Base-by-base conservation (phyloP, 2,797 vertebrate species). In the Sibirionetta formosa region DNA sequence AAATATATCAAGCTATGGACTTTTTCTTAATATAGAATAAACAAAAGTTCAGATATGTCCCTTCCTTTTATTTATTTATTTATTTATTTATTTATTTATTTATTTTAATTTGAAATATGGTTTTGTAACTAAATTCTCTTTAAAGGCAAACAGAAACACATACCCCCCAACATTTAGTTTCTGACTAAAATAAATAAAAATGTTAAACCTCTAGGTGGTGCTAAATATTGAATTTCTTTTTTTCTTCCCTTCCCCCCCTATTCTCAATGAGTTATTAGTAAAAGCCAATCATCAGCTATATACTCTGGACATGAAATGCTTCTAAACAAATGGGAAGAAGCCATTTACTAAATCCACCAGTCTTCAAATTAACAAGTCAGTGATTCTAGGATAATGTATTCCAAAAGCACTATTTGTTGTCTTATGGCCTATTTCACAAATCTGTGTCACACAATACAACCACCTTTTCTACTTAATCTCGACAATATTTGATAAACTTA, bases 171-270 rank as follows among this genome's bases (percentile, higher is more conserved):
- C 5, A 4, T 14, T 44, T 24, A 16, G 3, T 54, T 58, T 58
- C 9, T 56, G 48, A 90, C 58, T 53, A 36, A 71, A 92, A 63
- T 11, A 88, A 58, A 92, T n/a, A 19, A 82, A 95, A 91, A 83
- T 20, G 5, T 27, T 24, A 81, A 85, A 85, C 88, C 95, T 75
- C 72, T 92, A 94, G 89, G 61, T 94, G 90, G 93, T 87, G 69
- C 85, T 78, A 92, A 23, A 92, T 86, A 33, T 81, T 88, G 15
- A 9, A 89, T 94, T 92, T 93, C 20, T 42, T 11, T 40, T 95
- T 70, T 4, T 7, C 40, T 17, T 3, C 40, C 40, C 40, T 15
- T 15, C 6, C 40, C 40, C 42, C 7, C 42, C 68, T 75, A 42
- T 42, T 36, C 63, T 75, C 70, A 66, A n/a, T 33, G 27, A 72